Base-by-base conservation (phyloP, 1,140 invertebrate species). In the Gryon sp. region DNA sequence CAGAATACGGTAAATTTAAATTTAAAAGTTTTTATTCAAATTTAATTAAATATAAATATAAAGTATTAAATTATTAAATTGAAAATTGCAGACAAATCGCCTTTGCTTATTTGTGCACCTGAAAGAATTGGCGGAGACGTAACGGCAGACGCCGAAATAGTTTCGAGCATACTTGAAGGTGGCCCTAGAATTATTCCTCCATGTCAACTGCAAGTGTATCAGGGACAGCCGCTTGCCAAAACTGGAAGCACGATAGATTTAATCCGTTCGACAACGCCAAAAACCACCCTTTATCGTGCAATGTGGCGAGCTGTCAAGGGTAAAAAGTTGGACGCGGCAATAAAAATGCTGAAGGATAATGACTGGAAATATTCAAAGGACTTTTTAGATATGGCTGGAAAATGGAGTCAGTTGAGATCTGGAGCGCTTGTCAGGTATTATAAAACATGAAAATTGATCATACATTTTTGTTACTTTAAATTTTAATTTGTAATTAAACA, bases 1-100 rank as follows among this genome's bases (percentile, higher is more conserved):
- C 95, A 1, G 94, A 96, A 90, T 95, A 95, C 90, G 95, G 94
- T 95, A 90, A 81, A 81, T 68, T n/a, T n/a, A n/a, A 28, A 38
- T 50, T 65, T 2, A 15, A 41, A 41, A 12, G 59, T 41, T 28
- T 14, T 18, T 12, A 4, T 9, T 24, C 7, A 8, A 15, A 8
- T 50, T 11, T 55, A 14, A 52, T 41, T 26, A 40, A 62, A 7
- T 59, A 60, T 76, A 59, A n/a, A n/a, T n/a, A n/a, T n/a, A n/a
- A n/a, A n/a, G n/a, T n/a, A n/a, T n/a, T n/a, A n/a, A n/a, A n/a
- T n/a, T n/a, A n/a, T n/a, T 24, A 53, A 40, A 8, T 12, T 2
- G 14, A 12, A n/a, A 12, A 26, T 50, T 59, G 32, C 75, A 95
- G 93, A 96, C 85, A 92, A 92, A 84, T 94, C 94, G 2, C 91